Evolutionary conservation across 1,140 invertebrate species (phyloP).

Genomic region (Lepidurus couesii): DNA sequence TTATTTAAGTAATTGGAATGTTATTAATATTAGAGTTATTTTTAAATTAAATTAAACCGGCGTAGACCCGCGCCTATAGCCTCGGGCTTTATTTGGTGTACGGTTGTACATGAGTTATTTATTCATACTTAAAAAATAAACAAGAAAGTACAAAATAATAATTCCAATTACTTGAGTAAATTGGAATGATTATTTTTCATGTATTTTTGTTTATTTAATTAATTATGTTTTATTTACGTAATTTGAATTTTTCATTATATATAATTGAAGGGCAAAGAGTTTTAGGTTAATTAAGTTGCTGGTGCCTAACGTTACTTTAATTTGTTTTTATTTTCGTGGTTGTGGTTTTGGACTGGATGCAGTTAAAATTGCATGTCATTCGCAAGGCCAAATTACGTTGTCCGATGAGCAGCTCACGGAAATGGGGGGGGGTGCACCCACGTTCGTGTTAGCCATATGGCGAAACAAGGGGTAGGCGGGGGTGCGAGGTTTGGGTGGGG

Average conservation of each 20-base stretch:
- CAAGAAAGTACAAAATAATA: not conserved
- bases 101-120: too few species aligned
- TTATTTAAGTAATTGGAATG: too few species aligned
- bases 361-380: not conserved
- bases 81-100: too few species aligned
- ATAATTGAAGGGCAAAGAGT: too few species aligned
- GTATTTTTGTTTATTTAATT: not conserved
- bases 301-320: not conserved
- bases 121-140: not conserved
- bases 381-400: not conserved
- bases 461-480: conserved; percentile 12
- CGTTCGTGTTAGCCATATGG: not conserved
- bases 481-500: not conserved
- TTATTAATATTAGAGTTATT: too few species aligned
- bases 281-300: not conserved
- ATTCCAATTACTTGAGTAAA: not conserved
- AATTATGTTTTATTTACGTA: too few species aligned
- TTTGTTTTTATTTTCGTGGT: not conserved
- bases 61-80: too few species aligned
- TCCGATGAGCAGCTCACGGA: not conserved
- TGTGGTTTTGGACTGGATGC: not conserved
- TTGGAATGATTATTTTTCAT: not conserved
- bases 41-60: too few species aligned
- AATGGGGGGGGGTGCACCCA: not conserved
- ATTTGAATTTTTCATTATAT: too few species aligned